Conservation (phyloP, 1,140 invertebrate genomes). For the Eulimnadia texana region DNA sequence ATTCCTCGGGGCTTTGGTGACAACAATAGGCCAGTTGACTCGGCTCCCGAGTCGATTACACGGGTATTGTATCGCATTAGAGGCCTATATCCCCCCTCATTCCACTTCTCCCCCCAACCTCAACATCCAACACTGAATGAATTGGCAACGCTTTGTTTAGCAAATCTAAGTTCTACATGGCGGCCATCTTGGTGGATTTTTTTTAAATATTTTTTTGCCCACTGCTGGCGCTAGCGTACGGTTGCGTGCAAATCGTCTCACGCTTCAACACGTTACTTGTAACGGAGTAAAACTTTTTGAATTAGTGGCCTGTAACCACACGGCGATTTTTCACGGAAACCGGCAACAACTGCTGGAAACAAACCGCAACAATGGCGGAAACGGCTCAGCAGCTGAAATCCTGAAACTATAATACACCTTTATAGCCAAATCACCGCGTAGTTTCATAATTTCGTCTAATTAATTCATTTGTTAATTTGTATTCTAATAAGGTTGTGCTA, state of each 20-base stretch:
- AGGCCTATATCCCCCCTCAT: not conserved
- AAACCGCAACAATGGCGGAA: no score
- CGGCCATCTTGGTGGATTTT: not conserved
- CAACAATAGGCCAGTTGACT: not conserved
- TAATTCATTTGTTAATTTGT: no score
- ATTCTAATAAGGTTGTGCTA: no score
- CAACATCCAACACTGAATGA: no score
- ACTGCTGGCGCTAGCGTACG: not conserved
- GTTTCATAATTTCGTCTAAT: no score
- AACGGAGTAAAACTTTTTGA: not conserved
- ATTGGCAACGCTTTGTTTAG: not conserved
- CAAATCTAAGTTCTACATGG: not conserved
- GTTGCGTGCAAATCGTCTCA: not conserved
- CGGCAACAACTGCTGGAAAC: not conserved
- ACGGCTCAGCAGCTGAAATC: no score
- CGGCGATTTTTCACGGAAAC: not conserved
- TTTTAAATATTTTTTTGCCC: no score
- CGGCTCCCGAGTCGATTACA: not conserved
- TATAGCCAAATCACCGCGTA: no score
- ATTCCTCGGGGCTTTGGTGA: not conserved
- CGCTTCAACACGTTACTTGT: not conserved
- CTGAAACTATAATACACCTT: no score
- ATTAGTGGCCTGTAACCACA: not conserved
- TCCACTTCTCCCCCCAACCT: no score
- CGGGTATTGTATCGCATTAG: not conserved